Base-by-base conservation (phyloP, 2,888 invertebrate species). In the Drosophila longiperda region DNA sequence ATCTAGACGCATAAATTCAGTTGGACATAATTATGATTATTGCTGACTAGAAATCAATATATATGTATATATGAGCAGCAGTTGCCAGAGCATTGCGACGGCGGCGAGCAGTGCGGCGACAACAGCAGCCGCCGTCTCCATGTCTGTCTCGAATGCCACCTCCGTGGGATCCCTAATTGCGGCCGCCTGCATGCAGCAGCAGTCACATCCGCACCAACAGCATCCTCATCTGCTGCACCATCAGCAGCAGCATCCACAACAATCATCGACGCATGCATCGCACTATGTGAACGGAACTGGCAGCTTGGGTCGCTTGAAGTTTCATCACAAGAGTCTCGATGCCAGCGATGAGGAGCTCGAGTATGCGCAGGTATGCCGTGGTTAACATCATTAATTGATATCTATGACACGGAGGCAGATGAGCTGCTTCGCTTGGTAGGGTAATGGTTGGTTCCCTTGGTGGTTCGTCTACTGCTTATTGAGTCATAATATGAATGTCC, bases 311-410 rank as follows among this genome's bases (percentile, higher is more conserved):
- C 91, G 92, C 73, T 85, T 92, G 33, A 92, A 92, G 81, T 91
- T 83, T 68, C 85, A 90, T 72, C 88, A 91, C 73, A 91, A 91
- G 77, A 91, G 91, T 66, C 83, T 90, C 75, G 92, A 91, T 76
- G 91, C 93, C 79, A 94, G 93, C 83, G 94, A 94, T 78, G 94
- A 94, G 87, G 94, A 94, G 80, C 93, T 94, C 80, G 94, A 94
- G 83, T 93, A 94, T 79, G 93, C 94, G 58, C 94, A 94, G 93
- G 94, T 94, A 93, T 92, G 93, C 26, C 45, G 8, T 75, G 63
- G 64, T 64, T 36, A 58, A 63, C 17, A 20, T 42, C 36, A 73
- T 49, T 69, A 82, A 80, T 67, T 72, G 66, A 73, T 42, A 32
- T 42, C 26, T 29, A 12, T 45, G 23, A 15, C 45, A 3, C 45